These are phyloP conservation scores for Rallus limicola DNA, from an alignment of 2,113 vertebrate species.

Conservation along the genomic window DNA sequence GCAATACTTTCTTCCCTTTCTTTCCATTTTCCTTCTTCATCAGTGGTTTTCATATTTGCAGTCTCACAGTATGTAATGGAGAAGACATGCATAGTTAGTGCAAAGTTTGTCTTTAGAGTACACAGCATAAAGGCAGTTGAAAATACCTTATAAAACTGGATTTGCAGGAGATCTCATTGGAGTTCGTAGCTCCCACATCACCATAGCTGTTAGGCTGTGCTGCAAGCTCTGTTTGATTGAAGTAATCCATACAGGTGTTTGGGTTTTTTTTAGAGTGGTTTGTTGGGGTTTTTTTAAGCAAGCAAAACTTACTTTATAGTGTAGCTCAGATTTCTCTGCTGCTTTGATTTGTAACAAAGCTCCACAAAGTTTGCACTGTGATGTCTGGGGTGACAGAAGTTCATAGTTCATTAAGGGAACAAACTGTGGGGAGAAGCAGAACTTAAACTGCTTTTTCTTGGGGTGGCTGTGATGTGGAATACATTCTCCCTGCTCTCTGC, in stretches of 20 bases:
- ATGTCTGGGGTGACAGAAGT: background rate
- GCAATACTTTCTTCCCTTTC: background rate
- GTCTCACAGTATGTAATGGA: background rate
- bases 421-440: background rate
- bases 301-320: background rate
- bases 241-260: rapidly evolving
- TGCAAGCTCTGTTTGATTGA: background rate
- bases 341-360: background rate
- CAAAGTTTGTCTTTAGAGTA: background rate
- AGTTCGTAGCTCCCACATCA: background rate
- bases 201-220: background rate
- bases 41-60: background rate
- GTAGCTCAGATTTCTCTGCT: background rate
- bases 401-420: background rate
- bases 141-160: background rate
- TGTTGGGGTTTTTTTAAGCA: background rate
- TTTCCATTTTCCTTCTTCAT: background rate
- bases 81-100: background rate
- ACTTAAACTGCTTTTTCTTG: background rate
- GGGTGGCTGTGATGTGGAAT: background rate
- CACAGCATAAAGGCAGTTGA: background rate
- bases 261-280: background rate
- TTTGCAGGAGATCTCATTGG: background rate
- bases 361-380: background rate
- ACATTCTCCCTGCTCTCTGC: background rate